phyloP scores from a whole-genome alignment of 2,797 vertebrate species.

The Vultur gryphus region DNA sequence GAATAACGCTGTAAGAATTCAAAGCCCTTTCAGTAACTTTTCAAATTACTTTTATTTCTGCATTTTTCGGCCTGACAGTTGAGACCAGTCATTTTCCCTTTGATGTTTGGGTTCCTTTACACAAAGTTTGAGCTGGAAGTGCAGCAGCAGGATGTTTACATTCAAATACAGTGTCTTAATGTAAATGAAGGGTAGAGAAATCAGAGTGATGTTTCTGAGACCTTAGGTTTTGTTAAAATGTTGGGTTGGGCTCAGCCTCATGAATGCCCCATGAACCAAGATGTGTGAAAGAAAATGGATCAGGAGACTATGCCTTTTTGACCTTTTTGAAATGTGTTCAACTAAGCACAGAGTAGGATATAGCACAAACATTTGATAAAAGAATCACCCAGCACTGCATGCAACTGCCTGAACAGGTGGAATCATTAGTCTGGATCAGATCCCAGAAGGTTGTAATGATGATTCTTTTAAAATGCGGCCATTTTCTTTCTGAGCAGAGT shows the following conservation, averaged over 20 bases:
- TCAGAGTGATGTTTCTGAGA: neutral
- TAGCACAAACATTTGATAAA: neutral
- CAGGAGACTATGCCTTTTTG: neutral
- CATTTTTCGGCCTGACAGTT: neutral
- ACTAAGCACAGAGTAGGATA: neutral
- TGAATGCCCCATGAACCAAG: neutral
- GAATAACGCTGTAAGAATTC: slow-evolving; percentile 7
- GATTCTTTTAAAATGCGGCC: slow-evolving; percentile 32
- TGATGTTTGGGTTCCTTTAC: neutral
- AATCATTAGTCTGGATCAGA: slow-evolving; percentile 45
- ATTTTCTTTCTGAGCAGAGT: slow-evolving; percentile 43
- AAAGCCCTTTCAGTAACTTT: slow-evolving; percentile 28
- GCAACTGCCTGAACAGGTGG: slow-evolving; percentile 39
- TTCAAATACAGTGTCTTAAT: neutral
- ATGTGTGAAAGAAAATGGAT: neutral
- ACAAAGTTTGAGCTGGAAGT: neutral
- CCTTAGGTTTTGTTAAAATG: neutral
- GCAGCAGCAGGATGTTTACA: slow-evolving; percentile 6
- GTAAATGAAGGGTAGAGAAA: neutral
- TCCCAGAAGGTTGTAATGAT: slow-evolving; percentile 44
- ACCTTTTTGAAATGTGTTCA: neutral
- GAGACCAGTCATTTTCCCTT: neutral
- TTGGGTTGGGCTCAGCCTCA: neutral
- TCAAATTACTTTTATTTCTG: slow-evolving; percentile 5
- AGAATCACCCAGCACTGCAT: neutral